Evolutionary conservation across 2,888 invertebrate species (phyloP).

Genomic region (Lissonota sp.): DNA sequence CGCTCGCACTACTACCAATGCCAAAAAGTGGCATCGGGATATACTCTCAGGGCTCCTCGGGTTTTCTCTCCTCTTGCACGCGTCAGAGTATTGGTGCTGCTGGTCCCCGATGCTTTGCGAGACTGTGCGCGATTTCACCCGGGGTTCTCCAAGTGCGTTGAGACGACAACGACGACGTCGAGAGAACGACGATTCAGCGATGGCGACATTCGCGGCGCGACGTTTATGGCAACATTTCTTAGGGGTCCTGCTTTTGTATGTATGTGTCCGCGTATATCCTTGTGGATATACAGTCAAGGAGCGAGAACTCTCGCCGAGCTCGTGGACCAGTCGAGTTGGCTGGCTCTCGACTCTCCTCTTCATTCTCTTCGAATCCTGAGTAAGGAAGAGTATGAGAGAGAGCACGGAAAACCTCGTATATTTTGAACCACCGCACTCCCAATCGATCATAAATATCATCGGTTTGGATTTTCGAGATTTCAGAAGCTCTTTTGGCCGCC

Average conservation of each 20-base stretch:
- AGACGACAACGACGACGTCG: slow-evolving; percentile 62
- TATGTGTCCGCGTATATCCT: neutral
- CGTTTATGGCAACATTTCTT: slow-evolving; percentile 77
- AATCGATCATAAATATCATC: slow-evolving; percentile 67
- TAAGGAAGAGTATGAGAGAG: slow-evolving; percentile 7
- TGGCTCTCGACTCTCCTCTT: slow-evolving; percentile 50
- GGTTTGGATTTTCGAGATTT: slow-evolving; percentile 21
- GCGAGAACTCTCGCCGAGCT: slow-evolving; percentile 49
- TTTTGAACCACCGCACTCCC: slow-evolving; percentile 45
- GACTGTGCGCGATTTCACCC: slow-evolving; percentile 32
- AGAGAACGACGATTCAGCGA: slow-evolving; percentile 62
- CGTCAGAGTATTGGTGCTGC: slow-evolving; percentile 30
- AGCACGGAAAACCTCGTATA: slow-evolving; percentile 9
- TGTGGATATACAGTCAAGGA: slow-evolving; percentile 1
- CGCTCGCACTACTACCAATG: slow-evolving; percentile 3
- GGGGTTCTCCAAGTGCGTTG: slow-evolving; percentile 54
- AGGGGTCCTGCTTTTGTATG: slow-evolving; percentile 55
- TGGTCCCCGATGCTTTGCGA: slow-evolving; percentile 43
- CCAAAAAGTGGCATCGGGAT: slow-evolving; percentile 11
- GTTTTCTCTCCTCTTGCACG: slow-evolving; percentile 9
- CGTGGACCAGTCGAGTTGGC: slow-evolving; percentile 50
- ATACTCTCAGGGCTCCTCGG: neutral
- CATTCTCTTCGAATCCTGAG: slow-evolving; percentile 31
- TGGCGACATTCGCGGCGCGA: slow-evolving; percentile 73
- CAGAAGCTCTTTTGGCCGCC: slow-evolving; percentile 43